A percentile compares a stretch with the other conserved stretches of the same genome.
Conservation (phyloP, 2,888 invertebrate genomes). For the Drosophila pullipes region DNA sequence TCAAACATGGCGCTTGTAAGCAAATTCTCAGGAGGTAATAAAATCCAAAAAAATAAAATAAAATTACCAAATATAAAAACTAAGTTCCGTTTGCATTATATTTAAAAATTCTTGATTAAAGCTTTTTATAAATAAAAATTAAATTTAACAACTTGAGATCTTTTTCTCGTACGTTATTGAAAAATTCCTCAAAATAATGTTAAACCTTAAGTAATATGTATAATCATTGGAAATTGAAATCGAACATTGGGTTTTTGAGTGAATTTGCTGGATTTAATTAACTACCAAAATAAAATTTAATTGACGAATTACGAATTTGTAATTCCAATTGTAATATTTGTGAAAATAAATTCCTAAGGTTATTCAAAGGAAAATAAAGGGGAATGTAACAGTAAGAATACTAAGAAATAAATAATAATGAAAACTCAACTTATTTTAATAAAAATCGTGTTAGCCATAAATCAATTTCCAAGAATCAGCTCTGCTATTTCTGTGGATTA, state of each 20-base stretch:
- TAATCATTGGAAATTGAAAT: neutral
- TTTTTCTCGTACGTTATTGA: neutral
- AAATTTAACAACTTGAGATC: neutral
- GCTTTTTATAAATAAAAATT: no score
- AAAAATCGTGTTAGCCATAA: neutral
- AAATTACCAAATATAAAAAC: neutral
- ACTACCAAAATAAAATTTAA: no score
- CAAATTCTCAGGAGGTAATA: no score
- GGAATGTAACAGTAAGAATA: neutral
- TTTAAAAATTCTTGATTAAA: neutral
- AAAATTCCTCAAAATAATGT: neutral
- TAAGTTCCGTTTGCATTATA: neutral
- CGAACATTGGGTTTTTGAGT: neutral
- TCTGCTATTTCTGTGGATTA: no score
- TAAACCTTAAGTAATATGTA: no score
- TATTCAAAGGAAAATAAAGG: no score
- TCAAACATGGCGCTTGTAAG: neutral
- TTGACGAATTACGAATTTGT: no score
- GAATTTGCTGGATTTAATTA: no score
- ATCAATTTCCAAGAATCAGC: slow-evolving; percentile 16
- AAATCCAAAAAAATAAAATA: no score
- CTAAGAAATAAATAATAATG: neutral
- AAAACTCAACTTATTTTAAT: neutral
- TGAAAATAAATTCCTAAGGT: no score
- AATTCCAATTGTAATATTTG: neutral